Percentiles rank a stretch among this genome's conserved stretches.
Evolutionary conservation across 2,797 vertebrate species (phyloP).

Genomic region (Pseudochaenichthys georgianus): DNA sequence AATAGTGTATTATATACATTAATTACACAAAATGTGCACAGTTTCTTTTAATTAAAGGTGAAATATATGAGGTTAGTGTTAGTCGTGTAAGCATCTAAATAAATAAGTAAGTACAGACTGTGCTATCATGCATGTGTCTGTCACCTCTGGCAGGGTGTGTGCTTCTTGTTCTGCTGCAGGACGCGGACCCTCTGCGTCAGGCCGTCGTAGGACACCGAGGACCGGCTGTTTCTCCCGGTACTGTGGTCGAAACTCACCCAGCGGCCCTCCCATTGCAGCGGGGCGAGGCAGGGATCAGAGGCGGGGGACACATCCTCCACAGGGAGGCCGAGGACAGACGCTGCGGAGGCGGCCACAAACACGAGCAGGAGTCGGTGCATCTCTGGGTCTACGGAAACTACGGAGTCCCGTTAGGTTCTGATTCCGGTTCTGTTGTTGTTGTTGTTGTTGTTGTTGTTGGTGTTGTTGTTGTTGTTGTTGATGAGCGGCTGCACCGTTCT

Average conservation of each 20-base stretch:
- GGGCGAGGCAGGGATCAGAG: conserved; percentile 88
- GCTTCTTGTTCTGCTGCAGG: conserved; percentile 91
- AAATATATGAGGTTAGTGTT: too few relatives aligned
- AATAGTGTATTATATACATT: too few relatives aligned
- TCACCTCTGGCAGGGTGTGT: conserved; percentile 94
- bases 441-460: background rate
- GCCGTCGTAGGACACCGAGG: conserved; percentile 90
- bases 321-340: conserved; percentile 28
- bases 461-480: background rate
- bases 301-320: background rate
- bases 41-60: too few relatives aligned
- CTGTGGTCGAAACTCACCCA: conserved; percentile 89
- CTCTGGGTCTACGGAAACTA: fast-evolving
- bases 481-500: too few relatives aligned
- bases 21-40: too few relatives aligned
- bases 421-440: background rate
- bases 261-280: conserved; percentile 93
- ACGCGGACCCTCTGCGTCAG: conserved; percentile 87
- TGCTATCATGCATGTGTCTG: too few relatives aligned
- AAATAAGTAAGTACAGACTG: too few relatives aligned
- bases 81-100: too few relatives aligned
- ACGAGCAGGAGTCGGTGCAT: conserved; percentile 42
- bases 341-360: conserved; percentile 43
- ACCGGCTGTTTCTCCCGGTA: conserved; percentile 89
- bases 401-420: background rate